A percentile compares a stretch with the other conserved stretches of the same genome.
Evolutionary conservation across 2,113 vertebrate species (phyloP).

Genomic region (Micromys minutus): DNA sequence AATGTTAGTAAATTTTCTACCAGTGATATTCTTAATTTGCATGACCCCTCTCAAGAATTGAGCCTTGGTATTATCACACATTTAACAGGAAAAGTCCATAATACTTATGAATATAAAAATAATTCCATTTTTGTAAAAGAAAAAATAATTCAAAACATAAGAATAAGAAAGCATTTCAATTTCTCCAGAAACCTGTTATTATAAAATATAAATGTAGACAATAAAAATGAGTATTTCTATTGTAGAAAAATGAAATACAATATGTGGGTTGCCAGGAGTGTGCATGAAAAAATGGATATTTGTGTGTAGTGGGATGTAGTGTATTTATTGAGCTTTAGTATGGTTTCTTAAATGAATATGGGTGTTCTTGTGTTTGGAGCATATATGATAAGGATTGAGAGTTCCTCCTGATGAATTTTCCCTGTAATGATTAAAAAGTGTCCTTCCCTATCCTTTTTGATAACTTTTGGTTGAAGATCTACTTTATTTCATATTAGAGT

Average conservation of each 20-base stretch:
- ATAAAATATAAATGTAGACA: not conserved
- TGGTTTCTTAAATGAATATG: no score
- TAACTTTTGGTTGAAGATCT: no score
- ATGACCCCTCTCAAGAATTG: not conserved
- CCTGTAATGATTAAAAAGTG: no score
- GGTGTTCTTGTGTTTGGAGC: no score
- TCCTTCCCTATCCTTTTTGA: no score
- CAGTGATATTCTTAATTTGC: not conserved
- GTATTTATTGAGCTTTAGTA: no score
- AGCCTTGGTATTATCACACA: not conserved
- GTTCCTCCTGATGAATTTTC: no score
- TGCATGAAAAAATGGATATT: fast-evolving
- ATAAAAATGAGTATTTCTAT: not conserved
- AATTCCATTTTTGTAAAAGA: not conserved
- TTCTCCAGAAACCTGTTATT: not conserved
- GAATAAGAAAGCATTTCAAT: not conserved
- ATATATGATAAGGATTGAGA: no score
- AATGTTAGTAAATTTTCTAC: not conserved
- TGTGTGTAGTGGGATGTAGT: no score
- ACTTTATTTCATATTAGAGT: no score
- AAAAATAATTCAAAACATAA: not conserved
- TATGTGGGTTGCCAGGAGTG: not conserved
- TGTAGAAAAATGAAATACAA: not conserved
- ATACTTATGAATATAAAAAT: not conserved
- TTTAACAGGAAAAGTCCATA: not conserved